These are phyloP conservation scores for Gortyna flavago DNA, from an alignment of 2,888 invertebrate species.

Conservation along the genomic window DNA sequence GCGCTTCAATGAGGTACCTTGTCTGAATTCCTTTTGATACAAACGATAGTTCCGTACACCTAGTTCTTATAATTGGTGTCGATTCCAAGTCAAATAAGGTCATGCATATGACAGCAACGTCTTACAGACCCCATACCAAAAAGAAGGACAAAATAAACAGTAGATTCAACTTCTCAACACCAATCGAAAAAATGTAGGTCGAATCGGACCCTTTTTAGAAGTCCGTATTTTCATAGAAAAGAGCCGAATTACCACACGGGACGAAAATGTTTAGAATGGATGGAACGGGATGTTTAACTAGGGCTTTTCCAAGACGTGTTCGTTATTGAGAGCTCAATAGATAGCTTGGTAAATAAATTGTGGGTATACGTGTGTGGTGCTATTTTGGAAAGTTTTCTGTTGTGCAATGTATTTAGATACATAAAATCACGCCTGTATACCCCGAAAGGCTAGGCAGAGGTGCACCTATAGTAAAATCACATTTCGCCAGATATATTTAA, in stretches of 20 bases:
- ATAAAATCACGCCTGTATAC: background rate
- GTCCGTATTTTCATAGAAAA: slow-evolving; percentile 53
- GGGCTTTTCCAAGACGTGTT: slow-evolving; percentile 41
- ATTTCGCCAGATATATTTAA: background rate
- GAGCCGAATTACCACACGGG: slow-evolving; percentile 33
- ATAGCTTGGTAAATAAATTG: slow-evolving; percentile 43
- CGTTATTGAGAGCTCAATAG: slow-evolving; percentile 33
- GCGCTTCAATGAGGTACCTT: no score
- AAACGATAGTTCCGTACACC: no score
- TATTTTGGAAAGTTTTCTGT: background rate
- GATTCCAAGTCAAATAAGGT: background rate
- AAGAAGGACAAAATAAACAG: slow-evolving; percentile 29
- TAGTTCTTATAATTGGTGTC: background rate
- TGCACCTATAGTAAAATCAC: background rate
- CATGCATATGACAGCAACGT: slow-evolving; percentile 5
- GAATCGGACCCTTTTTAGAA: slow-evolving; percentile 16
- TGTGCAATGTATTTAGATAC: background rate
- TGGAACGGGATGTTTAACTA: slow-evolving; percentile 70
- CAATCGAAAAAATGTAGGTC: slow-evolving; percentile 47
- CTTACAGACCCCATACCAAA: background rate
- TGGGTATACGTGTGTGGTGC: background rate
- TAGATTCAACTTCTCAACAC: slow-evolving; percentile 32
- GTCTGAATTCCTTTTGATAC: no score
- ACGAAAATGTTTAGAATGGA: slow-evolving; percentile 65
- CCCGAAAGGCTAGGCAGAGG: background rate